These are phyloP conservation scores for Eospalax fontanierii DNA, from an alignment of 2,797 vertebrate species.

Conservation along the genomic window DNA sequence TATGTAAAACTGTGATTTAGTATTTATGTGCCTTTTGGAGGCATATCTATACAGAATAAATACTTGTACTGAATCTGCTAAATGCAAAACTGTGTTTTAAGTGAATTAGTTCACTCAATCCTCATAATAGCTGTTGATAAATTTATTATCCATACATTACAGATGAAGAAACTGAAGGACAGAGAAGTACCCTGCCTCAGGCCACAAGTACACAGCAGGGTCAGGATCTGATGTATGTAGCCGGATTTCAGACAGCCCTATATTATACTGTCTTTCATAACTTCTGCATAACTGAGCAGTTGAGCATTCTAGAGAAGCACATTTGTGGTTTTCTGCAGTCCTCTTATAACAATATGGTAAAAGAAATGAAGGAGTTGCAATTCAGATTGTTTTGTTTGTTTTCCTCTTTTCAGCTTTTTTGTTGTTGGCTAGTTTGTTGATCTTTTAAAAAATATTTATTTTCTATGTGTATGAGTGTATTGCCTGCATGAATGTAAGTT, in stretches of 20 bases:
- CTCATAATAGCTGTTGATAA: neutral
- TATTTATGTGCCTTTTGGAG: neutral
- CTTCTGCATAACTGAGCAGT: neutral
- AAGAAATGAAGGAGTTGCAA: neutral
- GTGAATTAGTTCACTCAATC: neutral
- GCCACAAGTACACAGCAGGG: neutral
- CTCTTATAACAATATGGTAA: neutral
- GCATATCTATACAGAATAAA: neutral
- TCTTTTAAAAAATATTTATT: too few species aligned
- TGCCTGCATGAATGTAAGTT: too few species aligned
- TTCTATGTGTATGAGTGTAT: too few species aligned
- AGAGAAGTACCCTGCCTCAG: neutral
- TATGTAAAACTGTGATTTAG: constrained; percentile 10
- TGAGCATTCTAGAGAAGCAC: constrained; percentile 29
- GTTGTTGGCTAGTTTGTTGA: neutral
- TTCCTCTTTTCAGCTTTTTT: constrained; percentile 28
- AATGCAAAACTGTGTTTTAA: neutral
- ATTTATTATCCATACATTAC: neutral
- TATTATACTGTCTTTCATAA: neutral
- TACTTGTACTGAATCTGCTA: neutral
- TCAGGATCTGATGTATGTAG: neutral
- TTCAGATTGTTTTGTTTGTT: neutral
- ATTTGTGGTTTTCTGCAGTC: neutral
- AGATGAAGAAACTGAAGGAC: neutral
- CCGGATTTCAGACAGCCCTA: neutral